Percentiles rank a stretch among this genome's conserved stretches.
phyloP scores from a whole-genome alignment of 1,140 invertebrate species.

The Zaprionus gabonicus region DNA sequence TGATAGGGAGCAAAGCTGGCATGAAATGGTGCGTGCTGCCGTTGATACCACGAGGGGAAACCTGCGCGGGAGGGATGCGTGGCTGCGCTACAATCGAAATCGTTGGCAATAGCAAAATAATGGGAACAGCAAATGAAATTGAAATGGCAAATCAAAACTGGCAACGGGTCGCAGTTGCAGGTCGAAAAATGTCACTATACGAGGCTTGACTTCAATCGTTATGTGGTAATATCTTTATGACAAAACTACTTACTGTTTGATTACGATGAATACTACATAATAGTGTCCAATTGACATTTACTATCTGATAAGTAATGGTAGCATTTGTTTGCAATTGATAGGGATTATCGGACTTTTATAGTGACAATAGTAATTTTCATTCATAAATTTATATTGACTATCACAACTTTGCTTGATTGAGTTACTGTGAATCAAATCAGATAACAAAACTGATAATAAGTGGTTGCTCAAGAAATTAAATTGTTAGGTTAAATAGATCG shows the following conservation, averaged over 20 bases:
- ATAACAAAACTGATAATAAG: background rate
- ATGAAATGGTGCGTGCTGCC: conserved; percentile 74
- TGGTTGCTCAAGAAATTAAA: too few relatives aligned
- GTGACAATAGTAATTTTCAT: too few relatives aligned
- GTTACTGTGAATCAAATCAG: background rate
- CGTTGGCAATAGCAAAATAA: conserved; percentile 9
- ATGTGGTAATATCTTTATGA: too few relatives aligned
- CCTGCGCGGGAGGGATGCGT: conserved; percentile 3
- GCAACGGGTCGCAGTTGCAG: background rate
- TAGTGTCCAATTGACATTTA: too few relatives aligned
- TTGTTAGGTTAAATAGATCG: too few relatives aligned
- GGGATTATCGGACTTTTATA: too few relatives aligned
- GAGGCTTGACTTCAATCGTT: background rate
- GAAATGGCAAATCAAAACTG: background rate
- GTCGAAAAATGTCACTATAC: background rate
- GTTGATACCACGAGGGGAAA: conserved; percentile 6
- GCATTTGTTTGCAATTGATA: too few relatives aligned
- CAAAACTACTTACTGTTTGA: too few relatives aligned
- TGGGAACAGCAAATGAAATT: background rate
- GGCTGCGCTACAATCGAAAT: conserved; percentile 45
- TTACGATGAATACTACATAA: too few relatives aligned
- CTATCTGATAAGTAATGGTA: too few relatives aligned
- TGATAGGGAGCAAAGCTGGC: conserved; percentile 57
- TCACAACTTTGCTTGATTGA: too few relatives aligned
- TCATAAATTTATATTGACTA: too few relatives aligned